Percentiles rank a stretch among this genome's conserved stretches.
Evolutionary conservation across 2,113 vertebrate species (phyloP).

Genomic region (Peucedramus taeniatus): DNA sequence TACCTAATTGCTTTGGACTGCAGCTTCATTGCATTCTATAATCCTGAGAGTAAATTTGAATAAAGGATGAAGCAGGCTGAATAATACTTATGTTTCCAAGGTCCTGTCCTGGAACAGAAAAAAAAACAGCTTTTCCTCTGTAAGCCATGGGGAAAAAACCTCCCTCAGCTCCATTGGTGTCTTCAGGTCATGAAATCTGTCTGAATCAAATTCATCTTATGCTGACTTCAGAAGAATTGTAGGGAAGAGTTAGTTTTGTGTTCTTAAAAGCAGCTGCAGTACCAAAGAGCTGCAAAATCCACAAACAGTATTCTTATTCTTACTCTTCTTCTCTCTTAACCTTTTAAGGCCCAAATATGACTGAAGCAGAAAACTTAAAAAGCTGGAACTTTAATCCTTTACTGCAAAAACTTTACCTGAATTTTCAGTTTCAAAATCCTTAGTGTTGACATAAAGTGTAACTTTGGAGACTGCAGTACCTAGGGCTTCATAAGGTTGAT

Average conservation of each 20-base stretch:
- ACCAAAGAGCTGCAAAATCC: background rate
- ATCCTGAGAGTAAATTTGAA: conserved; percentile 25
- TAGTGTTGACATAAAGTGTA: background rate
- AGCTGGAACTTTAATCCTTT: background rate
- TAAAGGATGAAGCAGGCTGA: background rate
- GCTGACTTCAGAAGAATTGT: background rate
- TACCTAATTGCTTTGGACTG: conserved; percentile 27
- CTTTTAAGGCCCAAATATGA: background rate
- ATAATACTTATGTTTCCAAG: background rate
- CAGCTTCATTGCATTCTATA: conserved; percentile 6
- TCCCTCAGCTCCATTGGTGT: background rate
- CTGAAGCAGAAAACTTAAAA: background rate
- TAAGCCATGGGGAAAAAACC: background rate
- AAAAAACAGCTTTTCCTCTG: background rate
- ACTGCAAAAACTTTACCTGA: background rate
- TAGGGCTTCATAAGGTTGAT: background rate
- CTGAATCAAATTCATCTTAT: background rate
- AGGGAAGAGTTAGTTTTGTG: background rate
- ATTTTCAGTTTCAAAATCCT: background rate
- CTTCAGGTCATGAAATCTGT: background rate
- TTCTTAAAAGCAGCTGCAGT: background rate
- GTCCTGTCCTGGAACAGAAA: background rate
- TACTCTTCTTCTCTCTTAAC: background rate
- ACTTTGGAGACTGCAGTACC: background rate
- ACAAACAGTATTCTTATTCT: background rate